Conservation (phyloP, 2,113 vertebrate species). For the Chaenogobius annularis region DNA sequence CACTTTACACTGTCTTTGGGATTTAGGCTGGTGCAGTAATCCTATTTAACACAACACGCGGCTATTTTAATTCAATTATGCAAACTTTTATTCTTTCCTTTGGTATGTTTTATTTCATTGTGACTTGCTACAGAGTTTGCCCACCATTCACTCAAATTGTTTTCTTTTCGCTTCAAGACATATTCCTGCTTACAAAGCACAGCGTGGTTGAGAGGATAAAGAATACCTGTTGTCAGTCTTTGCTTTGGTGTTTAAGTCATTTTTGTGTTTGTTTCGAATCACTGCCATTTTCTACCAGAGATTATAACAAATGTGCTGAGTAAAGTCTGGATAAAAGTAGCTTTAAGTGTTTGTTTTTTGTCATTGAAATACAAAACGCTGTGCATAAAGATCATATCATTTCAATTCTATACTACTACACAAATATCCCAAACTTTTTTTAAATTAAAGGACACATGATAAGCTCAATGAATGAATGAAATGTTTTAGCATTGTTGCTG, state of each 20-base stretch:
- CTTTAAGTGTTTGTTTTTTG: neutral
- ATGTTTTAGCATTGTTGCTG: too few species aligned
- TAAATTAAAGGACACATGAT: too few species aligned
- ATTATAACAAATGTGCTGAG: neutral
- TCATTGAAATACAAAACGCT: too few species aligned
- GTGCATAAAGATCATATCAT: too few species aligned
- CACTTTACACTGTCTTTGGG: neutral
- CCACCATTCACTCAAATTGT: conserved; percentile 18
- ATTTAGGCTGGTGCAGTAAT: conserved; percentile 4
- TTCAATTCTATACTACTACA: too few species aligned
- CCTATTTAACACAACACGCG: conserved; percentile 14
- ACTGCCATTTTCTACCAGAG: neutral
- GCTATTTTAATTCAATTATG: conserved; percentile 40
- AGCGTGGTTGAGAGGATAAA: neutral
- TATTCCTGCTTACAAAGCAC: neutral
- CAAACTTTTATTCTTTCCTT: conserved; percentile 9
- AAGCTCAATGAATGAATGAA: too few species aligned
- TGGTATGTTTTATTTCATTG: conserved; percentile 25
- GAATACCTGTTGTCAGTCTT: conserved; percentile 9
- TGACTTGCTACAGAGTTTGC: conserved; percentile 18
- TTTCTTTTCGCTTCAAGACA: conserved; percentile 15
- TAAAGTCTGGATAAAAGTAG: neutral
- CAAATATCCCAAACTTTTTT: too few species aligned
- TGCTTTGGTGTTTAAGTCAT: neutral
- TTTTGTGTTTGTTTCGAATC: neutral